phyloP scores from a whole-genome alignment of 2,797 vertebrate species.

The Galaxias olidus region DNA sequence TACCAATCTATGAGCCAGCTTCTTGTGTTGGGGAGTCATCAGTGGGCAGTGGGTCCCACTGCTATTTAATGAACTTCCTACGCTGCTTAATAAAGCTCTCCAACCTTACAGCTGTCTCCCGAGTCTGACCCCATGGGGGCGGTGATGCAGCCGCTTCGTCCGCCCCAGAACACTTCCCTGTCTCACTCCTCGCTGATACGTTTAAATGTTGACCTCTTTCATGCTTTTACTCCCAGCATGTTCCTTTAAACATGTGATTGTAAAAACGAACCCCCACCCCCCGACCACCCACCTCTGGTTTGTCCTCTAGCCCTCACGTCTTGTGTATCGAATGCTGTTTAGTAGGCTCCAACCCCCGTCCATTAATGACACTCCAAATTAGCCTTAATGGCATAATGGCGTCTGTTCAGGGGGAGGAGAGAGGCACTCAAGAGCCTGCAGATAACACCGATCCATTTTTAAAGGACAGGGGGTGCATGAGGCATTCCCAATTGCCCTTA shows the following conservation, averaged over 20 bases:
- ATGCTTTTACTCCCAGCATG: too few relatives aligned
- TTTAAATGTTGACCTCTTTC: too few relatives aligned
- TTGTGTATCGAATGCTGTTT: slow-evolving; percentile 42
- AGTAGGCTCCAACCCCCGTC: slow-evolving; percentile 54
- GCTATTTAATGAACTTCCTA: background rate
- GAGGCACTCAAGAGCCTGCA: slow-evolving; percentile 38
- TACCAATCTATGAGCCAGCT: too few relatives aligned
- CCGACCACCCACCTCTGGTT: slow-evolving; percentile 9
- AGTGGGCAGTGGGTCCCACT: background rate
- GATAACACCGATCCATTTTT: slow-evolving; percentile 36
- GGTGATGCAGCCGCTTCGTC: too few relatives aligned
- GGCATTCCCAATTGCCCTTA: slow-evolving; percentile 20
- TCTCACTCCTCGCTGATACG: too few relatives aligned
- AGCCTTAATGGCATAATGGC: slow-evolving; percentile 63
- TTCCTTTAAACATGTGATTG: slow-evolving; percentile 15
- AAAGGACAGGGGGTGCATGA: slow-evolving; percentile 18
- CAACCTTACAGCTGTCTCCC: background rate
- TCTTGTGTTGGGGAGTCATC: background rate
- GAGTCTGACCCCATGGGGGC: background rate
- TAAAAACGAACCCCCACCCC: slow-evolving; percentile 34
- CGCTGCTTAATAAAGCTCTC: background rate
- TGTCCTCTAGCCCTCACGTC: slow-evolving; percentile 20
- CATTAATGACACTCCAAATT: slow-evolving; percentile 57
- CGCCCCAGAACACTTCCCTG: too few relatives aligned
- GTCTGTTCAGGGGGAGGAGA: slow-evolving; percentile 53